Evolutionary conservation across 2,888 invertebrate genomes (phyloP), one percentile per base, ranked within the genome.

Genomic region (Tuberolachnus salignus): DNA sequence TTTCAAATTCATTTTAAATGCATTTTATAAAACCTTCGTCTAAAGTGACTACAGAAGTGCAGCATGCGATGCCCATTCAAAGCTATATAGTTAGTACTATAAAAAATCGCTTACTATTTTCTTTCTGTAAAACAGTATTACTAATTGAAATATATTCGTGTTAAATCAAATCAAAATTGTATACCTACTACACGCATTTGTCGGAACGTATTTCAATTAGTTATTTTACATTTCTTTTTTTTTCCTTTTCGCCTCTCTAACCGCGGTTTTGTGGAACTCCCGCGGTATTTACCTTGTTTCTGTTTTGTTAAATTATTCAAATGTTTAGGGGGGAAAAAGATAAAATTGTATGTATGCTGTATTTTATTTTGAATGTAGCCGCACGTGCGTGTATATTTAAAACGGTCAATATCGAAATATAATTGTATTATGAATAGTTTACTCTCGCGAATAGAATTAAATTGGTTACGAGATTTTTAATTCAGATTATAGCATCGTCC

Each of bases 131-230:
- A 66, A 66, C 66, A 21, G 23, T 9, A 16, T 66, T 66, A 66
- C 46, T 16, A 46, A 16, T 16, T 16, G 16, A 46, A 23, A 66
- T 46, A 46, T 46, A 23, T 23, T 49, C 66, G 46, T 0, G 66
- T 23, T 16, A 46, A 66, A 66, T 66, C 46, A 16, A 66, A 64
- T 64, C 44, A 64, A 64, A 64, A 64, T 21, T 34, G 64, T 46
- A 16, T 34, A 34, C 34, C 34, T 34, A 34, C 21, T 9, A 23
- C 14, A 46, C 23, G 26, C 3, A 46, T 46, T 49, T 44, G 21
- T 8, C 10, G 16, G 16, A 46, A 59, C 16, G 59, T 59, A 26
- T 59, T 34, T 26, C 26, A 26, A 26, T 23, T 59, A 26, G 16
- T 26, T 26, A 26, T 16, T 26, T 26, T 10, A 59, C 16, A n/a